Base-by-base conservation (phyloP, 1,140 invertebrate species). In the Eciton burchellii region DNA sequence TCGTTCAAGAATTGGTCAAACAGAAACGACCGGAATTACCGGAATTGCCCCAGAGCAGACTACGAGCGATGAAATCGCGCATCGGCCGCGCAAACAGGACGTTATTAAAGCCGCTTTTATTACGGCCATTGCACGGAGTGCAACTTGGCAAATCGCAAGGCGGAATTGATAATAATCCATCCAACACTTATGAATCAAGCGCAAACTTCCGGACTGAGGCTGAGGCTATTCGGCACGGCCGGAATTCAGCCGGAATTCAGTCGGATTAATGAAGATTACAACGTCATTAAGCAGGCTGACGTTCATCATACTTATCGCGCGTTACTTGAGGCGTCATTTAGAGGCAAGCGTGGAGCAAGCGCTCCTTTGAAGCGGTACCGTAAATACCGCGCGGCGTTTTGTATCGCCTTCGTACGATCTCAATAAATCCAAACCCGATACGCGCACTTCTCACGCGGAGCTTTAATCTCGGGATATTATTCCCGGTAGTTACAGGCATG, bases 1-100 rank as follows among this genome's bases (percentile, higher is more conserved):
- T 77, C 81, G 81, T 84, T 89, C 79, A 76, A 88, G 84, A 81
- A 89, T 89, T 84, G 86, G 81, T 88, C 87, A 89, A 87, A 89
- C 59, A 84, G 79, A 76, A 77, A 29, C 41, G 77, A 73, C 74
- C 45, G 29, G 60, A 87, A 81, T 85, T 86, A 88, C 82, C 81
- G 49, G 47, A n/a, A n/a, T n/a, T 84, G 49, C 56, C 59, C 29
- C 21, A 35, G 71, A 49, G 54, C 47, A 59, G 57, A 71, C 62
- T 70, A 74, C 57, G 49, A 71, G 49, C 45, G 66, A 72, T 71
- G 65, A 79, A 35, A 86, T 84, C 57, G 83, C 52, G 52, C 68
- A 70, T 59, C 26, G 63, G 19, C 43, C 24, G 11, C 59, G 81
- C 71, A 83, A 83, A 76, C 65, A 83, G 47, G 71, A 71, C 57